phyloP scores from a whole-genome alignment of 2,888 invertebrate species.

The Nematopogon swammerdamellus region DNA sequence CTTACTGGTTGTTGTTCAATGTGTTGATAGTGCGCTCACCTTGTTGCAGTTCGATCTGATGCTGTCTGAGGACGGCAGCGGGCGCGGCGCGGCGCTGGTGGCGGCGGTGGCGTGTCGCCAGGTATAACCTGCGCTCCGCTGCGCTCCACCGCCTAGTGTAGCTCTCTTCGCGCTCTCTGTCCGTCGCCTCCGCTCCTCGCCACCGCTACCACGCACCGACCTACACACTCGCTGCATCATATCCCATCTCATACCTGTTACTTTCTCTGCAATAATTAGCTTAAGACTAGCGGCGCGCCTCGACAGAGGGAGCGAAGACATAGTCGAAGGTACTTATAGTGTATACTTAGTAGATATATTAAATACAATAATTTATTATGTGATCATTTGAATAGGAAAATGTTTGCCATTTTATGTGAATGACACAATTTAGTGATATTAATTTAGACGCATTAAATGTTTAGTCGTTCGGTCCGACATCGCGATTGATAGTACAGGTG shows the following conservation, averaged over 20 bases:
- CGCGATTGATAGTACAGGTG: too few relatives aligned
- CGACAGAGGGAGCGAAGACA: neutral
- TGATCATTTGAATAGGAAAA: neutral
- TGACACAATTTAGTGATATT: neutral
- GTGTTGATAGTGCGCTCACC: too few relatives aligned
- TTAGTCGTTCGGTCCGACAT: neutral
- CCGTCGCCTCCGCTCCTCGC: neutral
- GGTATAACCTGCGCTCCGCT: constrained; percentile 13
- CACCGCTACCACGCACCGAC: too few relatives aligned
- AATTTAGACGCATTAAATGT: neutral
- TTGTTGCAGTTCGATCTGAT: constrained; percentile 85
- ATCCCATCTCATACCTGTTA: too few relatives aligned
- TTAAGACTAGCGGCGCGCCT: neutral
- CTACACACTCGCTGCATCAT: too few relatives aligned
- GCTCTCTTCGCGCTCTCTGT: neutral
- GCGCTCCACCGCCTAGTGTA: neutral
- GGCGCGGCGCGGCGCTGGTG: constrained; percentile 93
- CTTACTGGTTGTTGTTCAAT: too few relatives aligned
- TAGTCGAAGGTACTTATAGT: too few relatives aligned
- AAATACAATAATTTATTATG: neutral
- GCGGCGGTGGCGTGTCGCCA: constrained; percentile 87
- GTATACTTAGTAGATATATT: neutral
- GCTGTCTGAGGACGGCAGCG: constrained; percentile 95
- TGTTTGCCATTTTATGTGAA: neutral
- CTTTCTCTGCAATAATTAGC: neutral